These are phyloP conservation scores for Cervus canadensis DNA, from an alignment of 2,113 vertebrate species.

Conservation along the genomic window DNA sequence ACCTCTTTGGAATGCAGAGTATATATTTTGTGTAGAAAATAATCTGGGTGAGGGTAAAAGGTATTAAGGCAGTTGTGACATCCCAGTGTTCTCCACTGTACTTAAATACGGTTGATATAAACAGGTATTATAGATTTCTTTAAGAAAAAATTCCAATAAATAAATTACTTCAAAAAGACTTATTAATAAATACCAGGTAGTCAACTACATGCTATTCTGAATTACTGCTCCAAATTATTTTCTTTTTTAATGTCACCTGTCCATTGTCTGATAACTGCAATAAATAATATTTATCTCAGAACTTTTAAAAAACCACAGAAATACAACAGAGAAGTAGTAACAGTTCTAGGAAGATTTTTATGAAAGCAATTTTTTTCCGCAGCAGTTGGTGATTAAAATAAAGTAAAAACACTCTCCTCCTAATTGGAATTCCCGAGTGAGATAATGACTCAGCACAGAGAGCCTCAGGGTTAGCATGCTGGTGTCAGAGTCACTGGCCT, in stretches of 20 bases:
- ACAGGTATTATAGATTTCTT: neutral
- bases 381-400: neutral
- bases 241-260: neutral
- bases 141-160: neutral
- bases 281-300: slow-evolving; percentile 7
- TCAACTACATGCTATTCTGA: neutral
- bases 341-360: neutral
- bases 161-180: neutral
- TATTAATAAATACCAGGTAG: neutral
- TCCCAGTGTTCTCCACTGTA: neutral
- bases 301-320: neutral
- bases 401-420: neutral
- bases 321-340: neutral
- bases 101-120: neutral
- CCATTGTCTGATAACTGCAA: neutral
- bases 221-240: neutral
- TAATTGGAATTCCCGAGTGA: neutral
- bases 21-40: neutral
- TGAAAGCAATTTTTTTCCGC: neutral
- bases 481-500: neutral
- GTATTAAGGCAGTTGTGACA: neutral
- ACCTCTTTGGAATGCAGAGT: neutral
- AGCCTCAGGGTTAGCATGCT: neutral
- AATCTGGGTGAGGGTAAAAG: neutral
- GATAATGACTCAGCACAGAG: neutral